phyloP scores from a whole-genome alignment of 37 sponge, comb jelly and placozoan genomes.

The Theonella swinhoei region DNA sequence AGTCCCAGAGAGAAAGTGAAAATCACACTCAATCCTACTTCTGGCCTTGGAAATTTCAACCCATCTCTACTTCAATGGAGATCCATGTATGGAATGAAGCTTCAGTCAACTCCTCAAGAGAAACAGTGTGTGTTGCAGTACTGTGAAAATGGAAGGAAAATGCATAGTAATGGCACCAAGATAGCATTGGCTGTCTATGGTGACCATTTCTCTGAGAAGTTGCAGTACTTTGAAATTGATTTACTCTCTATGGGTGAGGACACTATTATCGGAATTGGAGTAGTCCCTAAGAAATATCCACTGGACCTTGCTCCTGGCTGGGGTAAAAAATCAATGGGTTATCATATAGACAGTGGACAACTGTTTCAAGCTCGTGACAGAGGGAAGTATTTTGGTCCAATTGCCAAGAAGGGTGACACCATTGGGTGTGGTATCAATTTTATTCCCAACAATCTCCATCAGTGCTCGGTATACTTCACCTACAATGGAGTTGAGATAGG shows the following conservation, averaged over 20 bases:
- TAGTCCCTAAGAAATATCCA: conserved; percentile 32
- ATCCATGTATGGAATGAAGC: conserved; percentile 49
- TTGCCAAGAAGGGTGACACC: conserved; percentile 19
- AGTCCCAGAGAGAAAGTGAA: conserved; percentile 49
- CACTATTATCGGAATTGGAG: conserved; percentile 55
- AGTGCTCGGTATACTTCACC: conserved; percentile 70
- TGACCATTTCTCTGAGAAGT: conserved; percentile 37
- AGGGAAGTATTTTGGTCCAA: conserved; percentile 66
- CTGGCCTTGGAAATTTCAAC: background rate
- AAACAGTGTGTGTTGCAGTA: conserved; percentile 3
- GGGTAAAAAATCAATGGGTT: conserved; percentile 39
- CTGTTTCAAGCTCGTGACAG: conserved; percentile 35
- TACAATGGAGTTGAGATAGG: conserved; percentile 66
- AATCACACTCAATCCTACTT: background rate
- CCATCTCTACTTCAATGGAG: conserved; percentile 34
- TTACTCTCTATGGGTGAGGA: conserved; percentile 19
- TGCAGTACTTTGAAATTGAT: conserved; percentile 70
- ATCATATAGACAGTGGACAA: conserved; percentile 63
- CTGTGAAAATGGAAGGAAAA: conserved; percentile 13
- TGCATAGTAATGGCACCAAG: background rate
- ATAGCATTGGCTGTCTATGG: conserved; percentile 32
- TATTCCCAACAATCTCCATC: conserved; percentile 13
- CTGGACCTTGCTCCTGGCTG: conserved; percentile 52
- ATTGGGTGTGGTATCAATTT: conserved; percentile 64
- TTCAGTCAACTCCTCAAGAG: background rate